Conservation (phyloP, 2,888 invertebrate genomes). For the Ormia ochracea region DNA sequence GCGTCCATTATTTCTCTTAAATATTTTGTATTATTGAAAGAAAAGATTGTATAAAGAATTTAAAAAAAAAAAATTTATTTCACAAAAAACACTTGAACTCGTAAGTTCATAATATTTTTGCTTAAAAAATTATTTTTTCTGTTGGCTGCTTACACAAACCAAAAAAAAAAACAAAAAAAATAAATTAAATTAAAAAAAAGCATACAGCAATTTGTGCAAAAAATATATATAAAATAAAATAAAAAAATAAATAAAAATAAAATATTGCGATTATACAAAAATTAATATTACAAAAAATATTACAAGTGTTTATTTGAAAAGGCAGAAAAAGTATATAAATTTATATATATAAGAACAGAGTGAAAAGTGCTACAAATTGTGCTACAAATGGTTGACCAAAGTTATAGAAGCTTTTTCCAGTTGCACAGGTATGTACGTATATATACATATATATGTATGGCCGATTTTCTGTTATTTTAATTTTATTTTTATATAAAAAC, state of each 20-base stretch:
- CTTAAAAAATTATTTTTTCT: not conserved
- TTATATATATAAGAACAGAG: not conserved
- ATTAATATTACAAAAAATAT: too few relatives aligned
- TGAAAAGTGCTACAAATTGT: too few relatives aligned
- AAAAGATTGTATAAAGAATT: slow-evolving; percentile 1
- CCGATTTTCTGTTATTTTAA: not conserved
- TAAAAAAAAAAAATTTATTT: slow-evolving; percentile 1
- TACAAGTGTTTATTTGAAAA: too few relatives aligned
- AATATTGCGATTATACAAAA: too few relatives aligned
- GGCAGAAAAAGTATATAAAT: not conserved
- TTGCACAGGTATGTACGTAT: slow-evolving; percentile 17
- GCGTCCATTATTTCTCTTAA: slow-evolving; percentile 11
- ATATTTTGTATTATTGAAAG: not conserved
- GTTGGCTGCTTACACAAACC: not conserved
- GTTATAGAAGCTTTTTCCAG: not conserved
- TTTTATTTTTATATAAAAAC: too few relatives aligned
- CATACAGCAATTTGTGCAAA: too few relatives aligned
- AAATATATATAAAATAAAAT: too few relatives aligned
- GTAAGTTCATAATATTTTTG: slow-evolving; percentile 1
- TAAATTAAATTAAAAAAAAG: not conserved
- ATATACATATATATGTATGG: too few relatives aligned
- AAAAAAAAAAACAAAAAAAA: not conserved
- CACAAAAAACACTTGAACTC: slow-evolving; percentile 12
- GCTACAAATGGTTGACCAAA: not conserved
- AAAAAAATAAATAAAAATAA: too few relatives aligned